phyloP scores from a whole-genome alignment of 1,140 invertebrate species.

The Tetramorium simillimum region DNA sequence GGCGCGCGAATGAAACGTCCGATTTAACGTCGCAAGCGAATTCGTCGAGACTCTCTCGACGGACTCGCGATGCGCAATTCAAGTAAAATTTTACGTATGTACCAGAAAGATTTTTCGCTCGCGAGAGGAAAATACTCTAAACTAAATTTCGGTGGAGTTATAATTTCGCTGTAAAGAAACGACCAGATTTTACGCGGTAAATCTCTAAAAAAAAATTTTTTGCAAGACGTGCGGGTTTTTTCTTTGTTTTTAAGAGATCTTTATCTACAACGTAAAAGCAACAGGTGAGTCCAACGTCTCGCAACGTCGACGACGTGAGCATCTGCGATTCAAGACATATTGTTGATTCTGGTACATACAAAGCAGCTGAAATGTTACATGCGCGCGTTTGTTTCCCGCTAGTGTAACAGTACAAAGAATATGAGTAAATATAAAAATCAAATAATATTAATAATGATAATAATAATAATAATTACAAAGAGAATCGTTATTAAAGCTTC shows the following conservation, averaged over 20 bases:
- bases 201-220: background rate
- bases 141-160: background rate
- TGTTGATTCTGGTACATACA: conserved; percentile 59
- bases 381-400: conserved; percentile 32
- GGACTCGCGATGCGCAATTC: conserved; percentile 2
- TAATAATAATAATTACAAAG: conserved; percentile 57
- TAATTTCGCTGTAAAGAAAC: background rate
- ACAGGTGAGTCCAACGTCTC: conserved; percentile 11
- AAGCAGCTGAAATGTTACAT: conserved; percentile 28
- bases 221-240: background rate
- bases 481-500: conserved; percentile 61
- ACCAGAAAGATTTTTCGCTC: conserved; percentile 22
- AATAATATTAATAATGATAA: conserved; percentile 51
- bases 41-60: background rate
- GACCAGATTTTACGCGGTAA: background rate
- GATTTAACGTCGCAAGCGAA: conserved; percentile 16
- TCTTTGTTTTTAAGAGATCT: background rate
- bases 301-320: background rate
- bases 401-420: conserved; percentile 64
- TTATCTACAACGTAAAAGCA: conserved; percentile 8
- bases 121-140: background rate
- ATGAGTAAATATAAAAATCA: conserved; percentile 52
- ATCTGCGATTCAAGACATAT: background rate
- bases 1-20: conserved; percentile 43
- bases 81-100: conserved; percentile 14